phyloP scores from a whole-genome alignment of 2,888 invertebrate genomes.

The Trimorus sp. region DNA sequence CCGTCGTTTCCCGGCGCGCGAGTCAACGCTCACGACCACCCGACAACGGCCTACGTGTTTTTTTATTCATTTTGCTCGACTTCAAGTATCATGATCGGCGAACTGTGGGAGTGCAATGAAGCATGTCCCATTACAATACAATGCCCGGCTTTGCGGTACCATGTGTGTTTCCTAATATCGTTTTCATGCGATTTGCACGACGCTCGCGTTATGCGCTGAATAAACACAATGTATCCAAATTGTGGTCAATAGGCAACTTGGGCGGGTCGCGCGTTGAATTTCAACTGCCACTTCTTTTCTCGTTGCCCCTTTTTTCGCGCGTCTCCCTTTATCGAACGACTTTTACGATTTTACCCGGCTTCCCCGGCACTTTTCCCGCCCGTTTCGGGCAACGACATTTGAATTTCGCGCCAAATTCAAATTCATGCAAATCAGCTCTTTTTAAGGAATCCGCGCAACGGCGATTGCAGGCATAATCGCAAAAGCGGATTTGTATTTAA shows the following conservation, averaged over 20 bases:
- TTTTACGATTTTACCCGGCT: not conserved
- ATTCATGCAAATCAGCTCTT: conserved; percentile 5
- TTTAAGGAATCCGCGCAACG: too few relatives aligned
- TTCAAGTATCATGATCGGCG: conserved; percentile 60
- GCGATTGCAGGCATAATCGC: too few relatives aligned
- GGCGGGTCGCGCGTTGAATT: conserved; percentile 15
- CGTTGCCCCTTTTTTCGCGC: not conserved
- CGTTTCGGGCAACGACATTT: not conserved
- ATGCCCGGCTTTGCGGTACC: conserved; percentile 60
- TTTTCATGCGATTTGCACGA: conserved; percentile 61
- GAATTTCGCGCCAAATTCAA: conserved; percentile 12
- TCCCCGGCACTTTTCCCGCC: too few relatives aligned
- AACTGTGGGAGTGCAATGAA: conserved; percentile 64
- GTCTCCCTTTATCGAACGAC: conserved; percentile 3
- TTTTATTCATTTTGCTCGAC: conserved; percentile 29
- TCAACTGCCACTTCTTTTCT: conserved; percentile 1
- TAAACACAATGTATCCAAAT: conserved; percentile 57
- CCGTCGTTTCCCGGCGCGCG: conserved; percentile 46
- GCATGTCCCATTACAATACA: conserved; percentile 65
- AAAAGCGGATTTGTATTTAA: too few relatives aligned
- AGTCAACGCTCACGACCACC: conserved; percentile 61
- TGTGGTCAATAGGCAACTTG: conserved; percentile 43
- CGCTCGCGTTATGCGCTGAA: conserved; percentile 48
- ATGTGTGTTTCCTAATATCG: conserved; percentile 64
- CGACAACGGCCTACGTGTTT: conserved; percentile 54